Evolutionary conservation across 2,113 vertebrate species (phyloP).

Genomic region (Callocephalon fimbriatum): DNA sequence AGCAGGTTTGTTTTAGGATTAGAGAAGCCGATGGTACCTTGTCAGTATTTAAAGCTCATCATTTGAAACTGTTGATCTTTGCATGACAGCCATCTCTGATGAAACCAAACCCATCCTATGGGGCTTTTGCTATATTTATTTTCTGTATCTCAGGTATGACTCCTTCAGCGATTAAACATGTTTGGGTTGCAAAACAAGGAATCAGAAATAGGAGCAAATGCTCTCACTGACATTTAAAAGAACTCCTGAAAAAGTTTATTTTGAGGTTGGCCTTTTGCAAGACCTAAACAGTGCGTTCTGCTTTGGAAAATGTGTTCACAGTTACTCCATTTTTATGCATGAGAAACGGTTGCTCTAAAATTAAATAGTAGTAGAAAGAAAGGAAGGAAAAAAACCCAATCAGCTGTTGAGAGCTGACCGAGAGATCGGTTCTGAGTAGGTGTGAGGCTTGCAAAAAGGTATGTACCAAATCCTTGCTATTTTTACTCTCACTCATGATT

Average conservation of each 20-base stretch:
- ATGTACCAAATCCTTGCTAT: background rate
- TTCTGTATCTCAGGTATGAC: background rate
- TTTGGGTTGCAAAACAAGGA: background rate
- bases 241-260: slow-evolving; percentile 28
- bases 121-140: background rate
- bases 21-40: background rate
- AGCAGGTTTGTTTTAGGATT: background rate
- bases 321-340: slow-evolving; percentile 3
- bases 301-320: slow-evolving; percentile 8
- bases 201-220: background rate
- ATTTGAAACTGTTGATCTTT: background rate
- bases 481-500: background rate
- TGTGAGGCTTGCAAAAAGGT: slow-evolving; percentile 27
- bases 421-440: slow-evolving; percentile 11
- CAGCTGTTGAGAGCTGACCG: background rate
- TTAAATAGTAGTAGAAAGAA: background rate
- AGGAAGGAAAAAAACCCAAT: background rate
- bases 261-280: slow-evolving; percentile 28
- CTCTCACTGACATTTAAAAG: slow-evolving; percentile 2
- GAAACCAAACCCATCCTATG: background rate
- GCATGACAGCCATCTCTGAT: background rate
- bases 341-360: slow-evolving; percentile 3
- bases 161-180: background rate
- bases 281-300: background rate
- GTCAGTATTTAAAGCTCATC: background rate